Evolutionary conservation across 2,113 vertebrate species (phyloP).

Genomic region (Colinus virginianus): DNA sequence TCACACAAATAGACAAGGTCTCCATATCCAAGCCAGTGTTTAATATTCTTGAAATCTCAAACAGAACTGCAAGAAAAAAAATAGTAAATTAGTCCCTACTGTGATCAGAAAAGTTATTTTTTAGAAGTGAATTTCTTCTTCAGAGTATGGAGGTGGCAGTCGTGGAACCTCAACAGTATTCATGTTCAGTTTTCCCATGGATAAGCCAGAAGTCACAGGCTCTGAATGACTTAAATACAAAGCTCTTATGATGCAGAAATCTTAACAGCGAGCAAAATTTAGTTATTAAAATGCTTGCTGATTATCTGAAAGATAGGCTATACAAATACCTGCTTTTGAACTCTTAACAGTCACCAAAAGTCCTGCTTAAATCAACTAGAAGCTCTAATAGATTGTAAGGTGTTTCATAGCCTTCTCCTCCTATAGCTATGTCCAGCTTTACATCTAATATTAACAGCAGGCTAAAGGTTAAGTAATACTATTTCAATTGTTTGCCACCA

Average conservation of each 20-base stretch:
- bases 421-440: not conserved
- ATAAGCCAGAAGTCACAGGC: not conserved
- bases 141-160: not conserved
- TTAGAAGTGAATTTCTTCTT: not conserved
- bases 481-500: accelerated
- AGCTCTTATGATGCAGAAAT: not conserved
- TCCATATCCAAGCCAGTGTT: conserved; percentile 99
- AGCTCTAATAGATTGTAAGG: not conserved
- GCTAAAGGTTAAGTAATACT: not conserved
- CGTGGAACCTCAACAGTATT: not conserved
- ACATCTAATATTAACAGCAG: not conserved
- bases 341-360: not conserved
- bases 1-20: conserved; percentile 94
- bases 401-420: not conserved
- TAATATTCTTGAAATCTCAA: conserved; percentile 95
- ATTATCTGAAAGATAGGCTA: not conserved
- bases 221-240: not conserved
- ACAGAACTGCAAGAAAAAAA: conserved; percentile 82
- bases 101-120: not conserved
- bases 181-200: not conserved
- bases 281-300: not conserved
- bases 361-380: not conserved
- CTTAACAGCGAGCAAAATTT: not conserved
- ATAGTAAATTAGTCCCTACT: not conserved
- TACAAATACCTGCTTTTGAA: not conserved